These are phyloP conservation scores for Pandion haliaetus DNA, from an alignment of 2,113 vertebrate species.

Conservation along the genomic window DNA sequence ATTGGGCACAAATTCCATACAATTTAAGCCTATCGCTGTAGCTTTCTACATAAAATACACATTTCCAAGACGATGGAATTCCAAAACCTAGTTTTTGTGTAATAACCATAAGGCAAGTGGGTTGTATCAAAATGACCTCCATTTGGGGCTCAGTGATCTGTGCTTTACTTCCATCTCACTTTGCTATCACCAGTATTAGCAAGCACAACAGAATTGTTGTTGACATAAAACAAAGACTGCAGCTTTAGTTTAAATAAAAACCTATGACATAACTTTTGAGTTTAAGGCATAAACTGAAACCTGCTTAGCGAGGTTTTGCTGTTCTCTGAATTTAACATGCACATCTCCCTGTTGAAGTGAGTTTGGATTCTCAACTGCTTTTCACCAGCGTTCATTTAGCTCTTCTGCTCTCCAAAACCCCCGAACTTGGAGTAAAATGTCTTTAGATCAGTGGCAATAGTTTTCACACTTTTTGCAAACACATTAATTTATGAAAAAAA, in stretches of 20 bases:
- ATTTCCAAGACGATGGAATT: background rate
- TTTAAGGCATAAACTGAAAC: conserved; percentile 50
- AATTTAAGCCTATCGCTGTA: background rate
- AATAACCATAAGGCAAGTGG: background rate
- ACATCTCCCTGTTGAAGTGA: background rate
- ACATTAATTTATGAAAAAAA: background rate
- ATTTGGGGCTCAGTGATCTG: conserved; percentile 20
- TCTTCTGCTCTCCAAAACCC: background rate
- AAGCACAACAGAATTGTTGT: conserved; percentile 66
- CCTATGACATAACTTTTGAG: conserved; percentile 46
- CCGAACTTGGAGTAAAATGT: background rate
- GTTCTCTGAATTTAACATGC: background rate
- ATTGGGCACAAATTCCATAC: background rate
- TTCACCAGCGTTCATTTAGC: background rate
- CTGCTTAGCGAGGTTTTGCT: background rate
- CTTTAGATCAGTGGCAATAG: background rate
- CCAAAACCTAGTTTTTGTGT: background rate
- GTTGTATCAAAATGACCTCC: conserved; percentile 43
- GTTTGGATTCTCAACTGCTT: background rate
- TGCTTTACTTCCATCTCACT: conserved; percentile 1
- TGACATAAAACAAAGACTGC: conserved; percentile 66
- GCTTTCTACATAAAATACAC: background rate
- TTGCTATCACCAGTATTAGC: conserved; percentile 34
- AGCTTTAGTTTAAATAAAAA: conserved; percentile 63
- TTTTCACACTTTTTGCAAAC: background rate